Conservation (phyloP, 2,797 vertebrate species). For the Tadarida brasiliensis region DNA sequence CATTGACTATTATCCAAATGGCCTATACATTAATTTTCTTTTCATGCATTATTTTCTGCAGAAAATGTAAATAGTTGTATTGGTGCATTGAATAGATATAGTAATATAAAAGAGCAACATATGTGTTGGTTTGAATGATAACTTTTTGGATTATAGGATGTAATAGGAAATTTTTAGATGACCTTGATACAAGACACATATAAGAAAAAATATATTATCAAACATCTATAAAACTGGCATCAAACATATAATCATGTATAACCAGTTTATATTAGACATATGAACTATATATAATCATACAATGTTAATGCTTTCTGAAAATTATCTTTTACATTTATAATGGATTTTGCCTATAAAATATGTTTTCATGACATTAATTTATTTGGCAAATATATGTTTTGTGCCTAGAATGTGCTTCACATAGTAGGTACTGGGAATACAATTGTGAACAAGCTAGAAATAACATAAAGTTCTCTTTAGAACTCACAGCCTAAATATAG, state of each 20-base stretch:
- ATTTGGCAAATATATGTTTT: background rate
- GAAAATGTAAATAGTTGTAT: slow-evolving; percentile 30
- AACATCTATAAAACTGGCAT: background rate
- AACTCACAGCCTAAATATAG: background rate
- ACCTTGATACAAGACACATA: background rate
- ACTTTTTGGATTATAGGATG: background rate
- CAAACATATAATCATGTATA: background rate
- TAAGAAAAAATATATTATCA: background rate
- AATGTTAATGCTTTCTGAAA: background rate
- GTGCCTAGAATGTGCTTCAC: background rate
- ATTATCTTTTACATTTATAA: background rate
- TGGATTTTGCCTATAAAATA: background rate
- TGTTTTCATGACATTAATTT: background rate
- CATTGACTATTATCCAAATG: background rate
- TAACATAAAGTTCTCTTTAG: background rate
- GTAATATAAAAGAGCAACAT: background rate
- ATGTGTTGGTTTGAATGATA: background rate
- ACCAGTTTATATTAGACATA: background rate
- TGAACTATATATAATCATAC: background rate
- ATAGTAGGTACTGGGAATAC: background rate
- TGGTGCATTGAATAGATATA: background rate
- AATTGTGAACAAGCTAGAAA: background rate
- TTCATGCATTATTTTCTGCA: background rate
- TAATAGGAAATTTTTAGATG: background rate
- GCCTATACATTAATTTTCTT: background rate